Percentiles rank a stretch among this genome's conserved stretches.
Evolutionary conservation across 2,113 vertebrate genomes (phyloP).

Genomic region (Pachyramphus minor): DNA sequence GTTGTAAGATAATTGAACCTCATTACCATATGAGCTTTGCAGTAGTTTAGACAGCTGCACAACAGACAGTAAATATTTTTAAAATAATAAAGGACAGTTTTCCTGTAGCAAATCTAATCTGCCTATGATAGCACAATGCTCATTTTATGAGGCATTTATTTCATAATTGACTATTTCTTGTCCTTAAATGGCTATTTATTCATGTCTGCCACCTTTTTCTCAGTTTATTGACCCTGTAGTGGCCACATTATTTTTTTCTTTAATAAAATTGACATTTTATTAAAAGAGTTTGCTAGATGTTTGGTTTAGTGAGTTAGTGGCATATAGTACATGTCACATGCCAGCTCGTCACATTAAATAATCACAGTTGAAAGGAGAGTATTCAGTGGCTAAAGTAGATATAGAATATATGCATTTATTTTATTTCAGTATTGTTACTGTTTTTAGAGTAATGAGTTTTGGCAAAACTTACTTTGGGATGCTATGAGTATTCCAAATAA

Average conservation of each 20-base stretch:
- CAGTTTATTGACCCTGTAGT: conserved; percentile 24
- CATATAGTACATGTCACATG: neutral
- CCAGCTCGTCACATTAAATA: neutral
- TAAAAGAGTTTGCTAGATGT: conserved; percentile 42
- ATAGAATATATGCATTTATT: neutral
- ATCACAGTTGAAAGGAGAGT: neutral
- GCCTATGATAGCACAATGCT: neutral
- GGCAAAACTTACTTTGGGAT: neutral
- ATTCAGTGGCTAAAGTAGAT: neutral
- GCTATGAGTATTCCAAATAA: neutral
- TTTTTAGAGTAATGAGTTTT: neutral
- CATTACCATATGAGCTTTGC: neutral
- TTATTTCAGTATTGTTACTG: neutral
- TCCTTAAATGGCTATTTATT: conserved; percentile 68
- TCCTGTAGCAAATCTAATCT: neutral
- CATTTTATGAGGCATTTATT: conserved; percentile 20
- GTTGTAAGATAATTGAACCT: neutral
- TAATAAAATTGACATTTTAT: conserved; percentile 59
- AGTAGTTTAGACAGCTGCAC: neutral
- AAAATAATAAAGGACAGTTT: neutral
- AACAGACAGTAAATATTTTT: neutral
- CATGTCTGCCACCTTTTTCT: conserved; percentile 24
- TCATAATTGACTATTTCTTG: conserved; percentile 61
- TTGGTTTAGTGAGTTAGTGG: neutral
- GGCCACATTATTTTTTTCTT: conserved; percentile 55